Evolutionary conservation across 53 echinoderm and acorn worm species (phyloP).

Genomic region (Paracentrotus lividus): DNA sequence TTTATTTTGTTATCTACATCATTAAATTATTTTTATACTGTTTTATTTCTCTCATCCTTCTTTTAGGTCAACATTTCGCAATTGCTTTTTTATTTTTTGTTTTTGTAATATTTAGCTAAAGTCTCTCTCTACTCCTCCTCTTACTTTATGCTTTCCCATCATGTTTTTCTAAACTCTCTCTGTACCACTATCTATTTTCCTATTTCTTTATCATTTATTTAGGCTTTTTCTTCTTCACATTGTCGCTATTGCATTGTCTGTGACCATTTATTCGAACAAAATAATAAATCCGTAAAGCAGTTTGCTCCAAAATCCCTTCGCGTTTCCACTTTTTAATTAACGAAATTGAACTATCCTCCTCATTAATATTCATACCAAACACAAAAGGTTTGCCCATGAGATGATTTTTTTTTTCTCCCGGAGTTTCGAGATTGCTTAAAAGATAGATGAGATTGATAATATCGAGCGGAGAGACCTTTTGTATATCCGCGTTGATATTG

Average conservation of each 20-base stretch:
- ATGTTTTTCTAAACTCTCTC: too few species aligned
- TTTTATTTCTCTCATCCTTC: background rate
- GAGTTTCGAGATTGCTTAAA: conserved; percentile 22
- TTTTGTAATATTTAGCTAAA: background rate
- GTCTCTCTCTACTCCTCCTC: background rate
- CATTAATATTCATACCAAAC: conserved; percentile 56
- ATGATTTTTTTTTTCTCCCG: background rate
- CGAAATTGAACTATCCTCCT: conserved; percentile 8
- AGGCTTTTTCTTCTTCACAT: background rate
- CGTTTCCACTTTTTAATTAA: conserved; percentile 46
- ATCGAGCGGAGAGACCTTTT: conserved; percentile 5
- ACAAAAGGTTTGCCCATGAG: conserved; percentile 45
- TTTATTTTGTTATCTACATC: background rate
- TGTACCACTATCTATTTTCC: too few species aligned
- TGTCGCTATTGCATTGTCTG: background rate
- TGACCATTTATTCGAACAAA: background rate
- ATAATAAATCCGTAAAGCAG: background rate
- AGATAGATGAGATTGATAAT: conserved; percentile 46
- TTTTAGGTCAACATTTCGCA: background rate
- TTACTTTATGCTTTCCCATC: background rate
- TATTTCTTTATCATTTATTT: too few species aligned
- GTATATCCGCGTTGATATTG: conserved; percentile 17
- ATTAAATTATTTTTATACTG: background rate
- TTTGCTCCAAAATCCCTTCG: conserved; percentile 20
- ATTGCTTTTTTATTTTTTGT: background rate